Base-by-base conservation (phyloP, 2,888 invertebrate species). In the Plagiodera versicolora region DNA sequence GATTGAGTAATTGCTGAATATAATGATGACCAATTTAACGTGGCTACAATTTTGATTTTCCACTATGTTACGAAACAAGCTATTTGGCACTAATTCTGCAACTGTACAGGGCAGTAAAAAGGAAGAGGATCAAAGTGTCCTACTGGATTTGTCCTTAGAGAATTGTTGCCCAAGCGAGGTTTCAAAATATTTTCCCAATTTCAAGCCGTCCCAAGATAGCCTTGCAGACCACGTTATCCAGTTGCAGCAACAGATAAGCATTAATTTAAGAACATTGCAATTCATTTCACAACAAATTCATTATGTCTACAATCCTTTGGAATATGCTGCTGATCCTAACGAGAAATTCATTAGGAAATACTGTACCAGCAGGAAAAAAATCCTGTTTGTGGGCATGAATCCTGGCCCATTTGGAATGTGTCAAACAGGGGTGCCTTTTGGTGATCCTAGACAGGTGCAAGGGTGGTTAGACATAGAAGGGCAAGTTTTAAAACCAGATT, bases 391-490 rank as follows among this genome's bases (percentile, higher is more conserved):
- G 62, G 96, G 96, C 4, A 95, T 97, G 92, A 97, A 97, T 81
- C 95, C 96, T 11, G 96, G 96, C n/a, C 95, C 95, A 0, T 95
- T 90, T 89, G 96, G 96, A 65, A 96, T 96, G 96, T 91, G 90
- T 24, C 96, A 97, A 80, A 96, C 92, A 69, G 95, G 95, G 71
- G 92, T 92, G 4, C 96, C 96, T 0, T 96, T 96, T 83, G 96
- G 96, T 20, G 94, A 95, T 81, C 86, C 92, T 35, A 84, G 81
- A 51, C 84, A 88, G 59, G 94, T 94, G 0, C 85, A 84, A 70
- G 86, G 92, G 65, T 92, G 92, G 89, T 82, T 96, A 72, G 78
- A 86, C 66, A 85, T 96, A 50, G 79, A 82, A 56, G 94, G 92
- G 1, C 77, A 81, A 17, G 88, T 95, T 18, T 80, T 78, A 1